These are phyloP conservation scores for Dinomys branickii DNA, from an alignment of 2,113 vertebrate species.

Conservation along the genomic window DNA sequence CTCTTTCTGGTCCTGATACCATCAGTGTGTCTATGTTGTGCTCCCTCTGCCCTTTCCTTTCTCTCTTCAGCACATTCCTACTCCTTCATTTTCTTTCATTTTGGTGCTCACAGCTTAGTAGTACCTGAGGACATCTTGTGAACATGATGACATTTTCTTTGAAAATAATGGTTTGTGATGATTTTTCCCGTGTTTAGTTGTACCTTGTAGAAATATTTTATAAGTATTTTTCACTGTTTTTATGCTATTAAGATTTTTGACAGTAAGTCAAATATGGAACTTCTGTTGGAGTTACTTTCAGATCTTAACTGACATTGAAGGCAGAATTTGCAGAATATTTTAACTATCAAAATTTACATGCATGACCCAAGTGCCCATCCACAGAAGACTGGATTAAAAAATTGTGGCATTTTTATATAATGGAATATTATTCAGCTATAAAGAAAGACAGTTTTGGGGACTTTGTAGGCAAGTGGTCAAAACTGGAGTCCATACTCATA, in stretches of 20 bases:
- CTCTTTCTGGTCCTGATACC: neutral
- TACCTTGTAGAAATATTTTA: constrained; percentile 46
- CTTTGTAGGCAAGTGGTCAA: too few relatives aligned
- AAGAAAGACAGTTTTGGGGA: too few relatives aligned
- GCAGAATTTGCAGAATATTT: constrained; percentile 33
- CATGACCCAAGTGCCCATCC: too few relatives aligned
- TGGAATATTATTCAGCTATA: too few relatives aligned
- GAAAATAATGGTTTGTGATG: neutral
- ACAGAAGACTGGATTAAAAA: too few relatives aligned
- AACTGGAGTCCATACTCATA: too few relatives aligned
- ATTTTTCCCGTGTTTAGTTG: neutral
- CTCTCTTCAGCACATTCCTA: neutral
- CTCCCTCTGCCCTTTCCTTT: neutral
- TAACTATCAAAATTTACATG: constrained; percentile 15
- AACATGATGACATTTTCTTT: neutral
- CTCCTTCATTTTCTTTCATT: neutral
- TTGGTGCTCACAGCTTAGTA: constrained; percentile 35
- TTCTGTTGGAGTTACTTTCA: constrained; percentile 1
- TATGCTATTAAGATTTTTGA: neutral
- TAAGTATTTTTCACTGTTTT: constrained; percentile 1
- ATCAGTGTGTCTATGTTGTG: neutral
- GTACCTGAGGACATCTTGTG: neutral
- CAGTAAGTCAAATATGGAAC: constrained; percentile 36
- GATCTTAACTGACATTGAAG: neutral
- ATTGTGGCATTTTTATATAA: too few relatives aligned